Evolutionary conservation across 2,797 vertebrate species (phyloP).

Genomic region (Platalea minor): DNA sequence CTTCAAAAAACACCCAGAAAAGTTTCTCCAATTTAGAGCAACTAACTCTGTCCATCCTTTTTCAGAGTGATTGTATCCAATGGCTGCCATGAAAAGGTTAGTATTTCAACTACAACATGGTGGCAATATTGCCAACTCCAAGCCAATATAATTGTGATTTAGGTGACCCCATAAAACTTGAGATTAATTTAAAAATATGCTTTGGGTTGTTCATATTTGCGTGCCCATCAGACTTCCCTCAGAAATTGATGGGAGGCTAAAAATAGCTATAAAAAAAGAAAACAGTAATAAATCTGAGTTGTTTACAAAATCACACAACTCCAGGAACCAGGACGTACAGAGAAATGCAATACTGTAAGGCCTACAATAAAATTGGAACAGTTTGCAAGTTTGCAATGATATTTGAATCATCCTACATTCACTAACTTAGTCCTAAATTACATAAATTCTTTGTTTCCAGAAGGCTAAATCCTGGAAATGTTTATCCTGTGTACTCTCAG

Average conservation of each 20-base stretch:
- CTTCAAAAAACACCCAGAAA: background rate
- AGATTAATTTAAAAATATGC: background rate
- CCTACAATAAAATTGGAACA: background rate
- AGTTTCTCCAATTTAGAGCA: background rate
- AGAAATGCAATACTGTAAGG: background rate
- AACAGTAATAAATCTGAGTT: background rate
- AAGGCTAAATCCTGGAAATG: background rate
- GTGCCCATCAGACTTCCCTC: background rate
- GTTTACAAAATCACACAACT: background rate
- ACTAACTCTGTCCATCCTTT: background rate
- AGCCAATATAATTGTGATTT: background rate
- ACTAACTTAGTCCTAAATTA: background rate
- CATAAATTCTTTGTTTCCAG: background rate
- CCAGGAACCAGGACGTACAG: background rate
- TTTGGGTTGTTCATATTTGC: background rate
- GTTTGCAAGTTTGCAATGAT: background rate
- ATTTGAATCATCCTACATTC: background rate
- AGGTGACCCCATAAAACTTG: background rate
- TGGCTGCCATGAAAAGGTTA: background rate
- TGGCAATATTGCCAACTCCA: background rate
- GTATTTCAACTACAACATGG: background rate
- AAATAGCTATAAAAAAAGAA: background rate
- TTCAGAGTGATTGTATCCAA: background rate
- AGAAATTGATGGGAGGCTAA: background rate
- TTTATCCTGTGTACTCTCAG: background rate